Evolutionary conservation across 2,888 invertebrate species (phyloP).

Genomic region (Eristalinus sepulchralis): DNA sequence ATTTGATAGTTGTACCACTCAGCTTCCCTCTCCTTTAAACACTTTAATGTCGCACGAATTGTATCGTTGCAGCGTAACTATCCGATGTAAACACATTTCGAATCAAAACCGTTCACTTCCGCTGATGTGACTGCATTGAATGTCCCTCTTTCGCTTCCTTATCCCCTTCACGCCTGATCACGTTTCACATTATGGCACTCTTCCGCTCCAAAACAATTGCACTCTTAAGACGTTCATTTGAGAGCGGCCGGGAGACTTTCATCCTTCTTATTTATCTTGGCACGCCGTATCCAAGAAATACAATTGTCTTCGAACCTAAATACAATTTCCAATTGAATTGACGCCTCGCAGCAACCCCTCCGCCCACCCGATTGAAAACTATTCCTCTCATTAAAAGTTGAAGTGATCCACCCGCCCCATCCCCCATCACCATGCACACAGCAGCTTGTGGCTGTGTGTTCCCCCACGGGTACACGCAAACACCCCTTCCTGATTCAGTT

Average conservation of each 20-base stretch:
- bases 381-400: not conserved
- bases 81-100: too few relatives aligned
- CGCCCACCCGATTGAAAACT: not conserved
- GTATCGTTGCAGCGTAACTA: too few relatives aligned
- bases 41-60: not conserved
- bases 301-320: not conserved
- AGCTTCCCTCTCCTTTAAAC: not conserved
- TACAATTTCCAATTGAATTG: not conserved
- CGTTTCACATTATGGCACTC: not conserved
- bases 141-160: not conserved
- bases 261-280: not conserved
- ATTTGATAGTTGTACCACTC: too few relatives aligned
- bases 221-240: not conserved
- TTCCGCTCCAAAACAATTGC: not conserved
- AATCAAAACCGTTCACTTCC: not conserved
- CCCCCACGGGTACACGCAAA: not conserved
- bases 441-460: not conserved
- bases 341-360: not conserved
- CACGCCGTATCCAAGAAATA: not conserved
- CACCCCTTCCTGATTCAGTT: not conserved
- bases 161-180: not conserved
- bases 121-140: not conserved
- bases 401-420: not conserved
- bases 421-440: not conserved
- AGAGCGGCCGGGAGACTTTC: not conserved